Base-by-base conservation (phyloP, 2,113 vertebrate species). In the Arvicanthis niloticus region DNA sequence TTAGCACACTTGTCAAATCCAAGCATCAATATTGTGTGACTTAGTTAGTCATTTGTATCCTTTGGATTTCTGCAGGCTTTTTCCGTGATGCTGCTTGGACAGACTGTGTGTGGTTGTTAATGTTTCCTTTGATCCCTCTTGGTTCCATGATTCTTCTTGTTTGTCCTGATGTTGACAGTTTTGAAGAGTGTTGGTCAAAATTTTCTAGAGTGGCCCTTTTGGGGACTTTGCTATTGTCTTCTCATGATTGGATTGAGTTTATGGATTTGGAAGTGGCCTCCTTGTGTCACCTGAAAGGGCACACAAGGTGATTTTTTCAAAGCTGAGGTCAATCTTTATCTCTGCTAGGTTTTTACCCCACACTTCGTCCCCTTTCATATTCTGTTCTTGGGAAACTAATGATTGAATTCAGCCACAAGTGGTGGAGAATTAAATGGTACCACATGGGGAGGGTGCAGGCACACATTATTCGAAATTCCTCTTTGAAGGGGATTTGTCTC, bases 321-420 rank as follows among this genome's bases (percentile, higher is more conserved):
- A 5, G 53, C 17, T n/a, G 6, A 89, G 78, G 65, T 56, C 67
- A 34, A 76, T 24, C 26, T 68, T 91, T 8, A 34, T 77, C 78
- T 51, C 73, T 22, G 22, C 58, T 73, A 56, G 67, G 0, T 51
- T 82, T 87, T 42, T 78, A 82, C 58, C 26, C 29, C 34, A 2
- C 0, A 21, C 40, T 62, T 84, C 81, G 75, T 58, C 31, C 9
- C n/a, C 88, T 91, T 67, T 68, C 24, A 19, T 87, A 62, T 70
- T 62, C 67, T 73, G 13, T 12, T 51, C 56, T 91, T 77, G 42
- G 48, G 51, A 94, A 92, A 68, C 31, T 58, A 77, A 72, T 67
- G 67, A 96, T 95, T 40, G 91, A 76, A 96, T 78, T 37, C 31
- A 93, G 17, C 56, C 48, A 91, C 21, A 68, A 2, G 56, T 53